Evolutionary conservation across 2,888 invertebrate genomes (phyloP).

Genomic region (Antheraea assamensis): DNA sequence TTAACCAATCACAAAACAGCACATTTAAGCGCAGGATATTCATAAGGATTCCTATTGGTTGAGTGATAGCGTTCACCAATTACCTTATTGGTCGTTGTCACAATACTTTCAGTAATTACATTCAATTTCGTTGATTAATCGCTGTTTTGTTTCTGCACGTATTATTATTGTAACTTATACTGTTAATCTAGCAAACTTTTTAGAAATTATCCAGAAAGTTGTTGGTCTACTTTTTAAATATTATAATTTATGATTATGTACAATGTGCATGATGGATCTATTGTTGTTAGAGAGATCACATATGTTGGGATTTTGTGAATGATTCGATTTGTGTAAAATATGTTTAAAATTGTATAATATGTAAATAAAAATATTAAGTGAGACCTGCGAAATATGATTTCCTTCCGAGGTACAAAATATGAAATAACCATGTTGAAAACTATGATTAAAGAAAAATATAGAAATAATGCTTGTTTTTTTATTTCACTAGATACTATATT

Average conservation of each 20-base stretch:
- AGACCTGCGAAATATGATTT: constrained; percentile 80
- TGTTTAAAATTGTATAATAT: constrained; percentile 77
- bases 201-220: constrained; percentile 59
- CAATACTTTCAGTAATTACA: not conserved
- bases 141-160: not conserved
- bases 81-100: not conserved
- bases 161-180: not conserved
- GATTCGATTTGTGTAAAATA: constrained; percentile 69
- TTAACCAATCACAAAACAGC: not conserved
- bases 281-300: constrained; percentile 72
- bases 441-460: constrained; percentile 79
- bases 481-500: constrained; percentile 35
- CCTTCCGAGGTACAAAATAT: constrained; percentile 82
- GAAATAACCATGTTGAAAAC: constrained; percentile 81
- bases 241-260: constrained; percentile 60
- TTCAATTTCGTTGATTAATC: not conserved
- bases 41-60: not conserved
- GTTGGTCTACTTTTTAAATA: constrained; percentile 58
- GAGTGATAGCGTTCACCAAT: not conserved
- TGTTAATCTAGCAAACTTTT: constrained; percentile 38
- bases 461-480: constrained; percentile 42
- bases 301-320: constrained; percentile 60
- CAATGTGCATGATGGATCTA: constrained; percentile 75
- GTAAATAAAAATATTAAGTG: constrained; percentile 78
- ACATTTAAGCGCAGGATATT: not conserved